phyloP scores from a whole-genome alignment of 35 echinoderm and acorn worm genomes.

The Ophiothrix spiculata region DNA sequence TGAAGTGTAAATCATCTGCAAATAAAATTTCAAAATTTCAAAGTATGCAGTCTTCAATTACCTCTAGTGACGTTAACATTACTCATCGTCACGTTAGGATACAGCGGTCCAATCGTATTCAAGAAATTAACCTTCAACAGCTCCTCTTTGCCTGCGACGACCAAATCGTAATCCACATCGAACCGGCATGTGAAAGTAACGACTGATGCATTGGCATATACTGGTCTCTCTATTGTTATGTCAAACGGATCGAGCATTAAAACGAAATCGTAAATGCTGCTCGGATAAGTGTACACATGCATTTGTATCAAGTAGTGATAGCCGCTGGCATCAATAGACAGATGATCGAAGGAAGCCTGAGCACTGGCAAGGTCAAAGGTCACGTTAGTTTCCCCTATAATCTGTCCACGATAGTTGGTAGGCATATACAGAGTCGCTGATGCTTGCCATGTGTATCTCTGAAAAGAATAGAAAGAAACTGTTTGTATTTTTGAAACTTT shows the following conservation, averaged over 20 bases:
- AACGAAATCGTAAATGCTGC: conserved; percentile 36
- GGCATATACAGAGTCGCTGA: conserved; percentile 46
- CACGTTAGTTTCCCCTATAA: conserved; percentile 43
- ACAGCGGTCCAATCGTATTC: conserved; percentile 60
- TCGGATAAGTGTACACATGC: conserved; percentile 49
- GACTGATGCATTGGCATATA: conserved; percentile 21
- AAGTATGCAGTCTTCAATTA: no score
- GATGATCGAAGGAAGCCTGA: conserved; percentile 45
- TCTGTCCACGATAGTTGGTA: conserved; percentile 66
- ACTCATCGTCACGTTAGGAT: conserved; percentile 62
- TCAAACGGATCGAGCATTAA: conserved; percentile 57
- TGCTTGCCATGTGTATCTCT: conserved; percentile 70
- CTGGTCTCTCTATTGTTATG: conserved; percentile 16
- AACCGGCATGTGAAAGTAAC: conserved; percentile 53
- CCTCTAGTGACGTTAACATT: conserved; percentile 63
- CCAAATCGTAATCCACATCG: conserved; percentile 58
- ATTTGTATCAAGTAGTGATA: conserved; percentile 67
- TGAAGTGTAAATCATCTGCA: no score
- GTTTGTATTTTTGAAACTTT: background rate
- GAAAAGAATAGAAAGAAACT: background rate
- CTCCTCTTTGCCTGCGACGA: conserved; percentile 61
- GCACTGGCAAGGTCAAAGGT: conserved; percentile 61
- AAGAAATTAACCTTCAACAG: conserved; percentile 57
- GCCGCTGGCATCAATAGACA: conserved; percentile 67
- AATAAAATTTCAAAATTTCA: no score